These are phyloP conservation scores for Phengaris arion DNA, from an alignment of 2,888 invertebrate species.

Conservation along the genomic window DNA sequence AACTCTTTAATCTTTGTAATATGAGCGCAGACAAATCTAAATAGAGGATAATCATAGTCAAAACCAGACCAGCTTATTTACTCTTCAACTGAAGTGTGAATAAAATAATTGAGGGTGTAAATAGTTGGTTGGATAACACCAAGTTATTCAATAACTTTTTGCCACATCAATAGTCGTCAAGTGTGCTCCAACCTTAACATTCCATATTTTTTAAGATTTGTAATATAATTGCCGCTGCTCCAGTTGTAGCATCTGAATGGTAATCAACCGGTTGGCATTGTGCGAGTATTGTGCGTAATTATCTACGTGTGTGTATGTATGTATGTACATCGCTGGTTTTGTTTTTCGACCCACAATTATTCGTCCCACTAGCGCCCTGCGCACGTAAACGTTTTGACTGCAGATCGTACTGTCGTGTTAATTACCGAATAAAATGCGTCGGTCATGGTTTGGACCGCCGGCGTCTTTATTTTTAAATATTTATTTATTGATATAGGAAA, in stretches of 20 bases:
- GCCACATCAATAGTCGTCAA: not conserved
- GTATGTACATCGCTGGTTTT: not conserved
- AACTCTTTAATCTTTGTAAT: too few species aligned
- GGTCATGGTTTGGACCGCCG: too few species aligned
- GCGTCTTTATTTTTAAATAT: too few species aligned
- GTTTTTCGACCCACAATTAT: too few species aligned
- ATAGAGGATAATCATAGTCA: too few species aligned
- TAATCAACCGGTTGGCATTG: slow-evolving; percentile 76
- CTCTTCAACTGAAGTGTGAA: not conserved
- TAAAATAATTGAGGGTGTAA: too few species aligned
- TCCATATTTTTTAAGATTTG: slow-evolving; percentile 33
- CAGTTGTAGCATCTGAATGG: slow-evolving; percentile 64
- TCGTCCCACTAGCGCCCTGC: too few species aligned
- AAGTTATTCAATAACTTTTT: not conserved
- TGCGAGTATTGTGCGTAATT: slow-evolving; percentile 52
- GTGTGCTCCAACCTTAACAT: slow-evolving; percentile 9
- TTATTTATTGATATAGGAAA: too few species aligned
- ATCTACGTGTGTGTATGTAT: slow-evolving; percentile 18
- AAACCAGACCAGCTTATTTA: not conserved
- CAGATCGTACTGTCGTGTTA: too few species aligned
- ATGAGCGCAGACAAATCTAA: too few species aligned
- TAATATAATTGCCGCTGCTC: slow-evolving; percentile 49
- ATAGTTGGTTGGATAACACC: not conserved
- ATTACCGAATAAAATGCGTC: too few species aligned
- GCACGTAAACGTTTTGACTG: too few species aligned